A percentile compares a stretch with the other conserved stretches of the same genome.
These are phyloP conservation scores for Brenthis hecate DNA, from an alignment of 2,888 invertebrate species.

Conservation along the genomic window DNA sequence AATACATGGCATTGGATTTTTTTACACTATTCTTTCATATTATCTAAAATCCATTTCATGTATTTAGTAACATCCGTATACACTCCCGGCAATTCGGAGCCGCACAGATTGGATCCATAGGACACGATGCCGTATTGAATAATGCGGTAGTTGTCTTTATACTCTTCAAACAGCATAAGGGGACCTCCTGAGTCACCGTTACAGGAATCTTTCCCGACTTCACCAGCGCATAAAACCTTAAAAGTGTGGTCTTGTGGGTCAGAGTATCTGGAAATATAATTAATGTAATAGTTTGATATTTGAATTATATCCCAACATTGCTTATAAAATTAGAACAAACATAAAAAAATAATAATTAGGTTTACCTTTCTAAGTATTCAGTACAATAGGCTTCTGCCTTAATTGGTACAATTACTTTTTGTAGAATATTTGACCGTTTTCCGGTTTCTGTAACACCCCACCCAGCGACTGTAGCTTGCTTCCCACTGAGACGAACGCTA, in stretches of 20 bases:
- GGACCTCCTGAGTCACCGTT: constrained; percentile 87
- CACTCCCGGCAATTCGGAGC: constrained; percentile 63
- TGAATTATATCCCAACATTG: not conserved
- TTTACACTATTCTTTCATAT: constrained; percentile 39
- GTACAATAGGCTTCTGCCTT: constrained; percentile 10
- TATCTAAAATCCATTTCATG: constrained; percentile 64
- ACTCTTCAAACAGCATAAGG: constrained; percentile 58
- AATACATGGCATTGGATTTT: no score
- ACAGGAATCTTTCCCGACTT: constrained; percentile 81
- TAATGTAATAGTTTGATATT: no score
- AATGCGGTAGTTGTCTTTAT: constrained; percentile 32
- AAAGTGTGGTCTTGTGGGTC: not conserved
- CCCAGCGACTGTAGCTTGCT: constrained; percentile 29
- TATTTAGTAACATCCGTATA: constrained; percentile 66
- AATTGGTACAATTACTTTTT: constrained; percentile 33
- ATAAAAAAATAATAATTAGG: not conserved
- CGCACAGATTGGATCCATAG: constrained; percentile 47
- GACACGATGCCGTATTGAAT: constrained; percentile 54
- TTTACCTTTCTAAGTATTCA: constrained; percentile 18
- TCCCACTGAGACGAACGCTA: constrained; percentile 8
- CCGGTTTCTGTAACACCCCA: constrained; percentile 32
- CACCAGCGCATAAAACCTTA: constrained; percentile 62
- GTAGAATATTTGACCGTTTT: not conserved
- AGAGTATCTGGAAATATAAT: not conserved
- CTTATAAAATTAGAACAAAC: not conserved